A percentile compares a stretch with the other conserved stretches of the same genome.
Evolutionary conservation across 2,113 vertebrate genomes (phyloP).

Genomic region (Phasianus colchicus): DNA sequence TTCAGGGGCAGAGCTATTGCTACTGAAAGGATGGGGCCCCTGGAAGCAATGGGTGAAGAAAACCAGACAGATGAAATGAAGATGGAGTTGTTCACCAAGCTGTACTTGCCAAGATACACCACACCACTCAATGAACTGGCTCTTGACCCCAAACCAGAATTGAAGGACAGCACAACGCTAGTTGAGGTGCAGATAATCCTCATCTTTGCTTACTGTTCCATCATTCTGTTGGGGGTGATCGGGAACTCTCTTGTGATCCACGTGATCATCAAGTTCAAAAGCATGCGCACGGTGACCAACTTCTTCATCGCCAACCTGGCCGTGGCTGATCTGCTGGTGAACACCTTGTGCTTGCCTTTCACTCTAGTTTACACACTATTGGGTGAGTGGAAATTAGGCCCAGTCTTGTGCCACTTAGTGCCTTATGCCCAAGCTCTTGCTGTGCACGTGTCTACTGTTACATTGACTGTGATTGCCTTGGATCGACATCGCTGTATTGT

Average conservation of each 20-base stretch:
- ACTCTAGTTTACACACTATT: constrained; percentile 90
- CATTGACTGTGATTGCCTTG: constrained; percentile 92
- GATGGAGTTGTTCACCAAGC: constrained; percentile 61
- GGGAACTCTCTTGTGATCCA: constrained; percentile 95
- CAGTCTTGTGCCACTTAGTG: constrained; percentile 88
- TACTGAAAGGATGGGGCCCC: constrained; percentile 68
- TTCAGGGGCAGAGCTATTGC: background rate
- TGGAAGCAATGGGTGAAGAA: constrained; percentile 71
- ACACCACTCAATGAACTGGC: constrained; percentile 66
- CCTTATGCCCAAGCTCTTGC: constrained; percentile 92
- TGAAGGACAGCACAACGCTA: constrained; percentile 90
- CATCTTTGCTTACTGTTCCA: constrained; percentile 91
- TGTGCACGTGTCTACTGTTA: constrained; percentile 93
- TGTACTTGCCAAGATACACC: constrained; percentile 53
- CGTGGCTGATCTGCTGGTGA: constrained; percentile 91
- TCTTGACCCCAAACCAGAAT: constrained; percentile 74
- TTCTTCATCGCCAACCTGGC: constrained; percentile 95
- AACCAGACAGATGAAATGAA: constrained; percentile 79
- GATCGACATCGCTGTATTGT: constrained; percentile 93
- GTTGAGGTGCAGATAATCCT: constrained; percentile 88
- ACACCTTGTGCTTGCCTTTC: constrained; percentile 91
- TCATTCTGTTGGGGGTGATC: constrained; percentile 90
- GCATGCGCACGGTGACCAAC: constrained; percentile 92
- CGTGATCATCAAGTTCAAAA: constrained; percentile 91
- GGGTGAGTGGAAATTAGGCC: constrained; percentile 91